These are phyloP conservation scores for Thunnus maccoyii DNA, from an alignment of 2,113 vertebrate species.

Conservation along the genomic window DNA sequence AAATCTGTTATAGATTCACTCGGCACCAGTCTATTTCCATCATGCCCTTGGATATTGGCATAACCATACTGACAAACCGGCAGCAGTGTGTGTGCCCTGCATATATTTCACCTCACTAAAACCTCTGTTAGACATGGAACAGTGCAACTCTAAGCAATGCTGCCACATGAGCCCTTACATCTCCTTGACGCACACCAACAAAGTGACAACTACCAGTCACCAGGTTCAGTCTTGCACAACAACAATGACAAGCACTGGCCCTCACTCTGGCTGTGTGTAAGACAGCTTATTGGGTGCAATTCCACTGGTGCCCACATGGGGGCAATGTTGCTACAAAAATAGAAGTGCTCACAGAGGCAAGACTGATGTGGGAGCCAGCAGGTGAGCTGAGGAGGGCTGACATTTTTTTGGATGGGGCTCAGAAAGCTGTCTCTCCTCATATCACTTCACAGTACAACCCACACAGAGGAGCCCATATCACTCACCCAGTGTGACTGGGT, in stretches of 20 bases:
- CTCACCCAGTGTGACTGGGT: slow-evolving; percentile 50
- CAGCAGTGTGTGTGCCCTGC: background rate
- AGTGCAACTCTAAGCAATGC: slow-evolving; percentile 4
- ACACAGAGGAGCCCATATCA: slow-evolving; percentile 62
- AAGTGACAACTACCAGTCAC: slow-evolving; percentile 39
- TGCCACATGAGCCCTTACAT: slow-evolving; percentile 21
- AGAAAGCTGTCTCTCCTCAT: slow-evolving; percentile 77
- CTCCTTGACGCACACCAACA: background rate
- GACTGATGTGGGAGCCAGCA: slow-evolving; percentile 37
- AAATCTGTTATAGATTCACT: background rate
- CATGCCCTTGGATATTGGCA: background rate
- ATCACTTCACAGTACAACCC: slow-evolving; percentile 52
- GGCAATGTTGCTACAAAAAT: slow-evolving; percentile 72
- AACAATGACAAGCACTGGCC: background rate
- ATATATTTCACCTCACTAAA: background rate
- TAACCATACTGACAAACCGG: background rate
- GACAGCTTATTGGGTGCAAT: background rate
- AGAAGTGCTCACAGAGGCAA: background rate
- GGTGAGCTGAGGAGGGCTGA: slow-evolving; percentile 69
- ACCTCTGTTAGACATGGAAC: slow-evolving; percentile 12
- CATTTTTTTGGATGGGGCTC: slow-evolving; percentile 63
- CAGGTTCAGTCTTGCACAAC: slow-evolving; percentile 19
- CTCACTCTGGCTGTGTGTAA: background rate
- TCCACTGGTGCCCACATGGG: slow-evolving; percentile 57
- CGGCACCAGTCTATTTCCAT: slow-evolving; percentile 1